Evolutionary conservation across 2,797 vertebrate species (phyloP).

Genomic region (Xenentodon cancila): DNA sequence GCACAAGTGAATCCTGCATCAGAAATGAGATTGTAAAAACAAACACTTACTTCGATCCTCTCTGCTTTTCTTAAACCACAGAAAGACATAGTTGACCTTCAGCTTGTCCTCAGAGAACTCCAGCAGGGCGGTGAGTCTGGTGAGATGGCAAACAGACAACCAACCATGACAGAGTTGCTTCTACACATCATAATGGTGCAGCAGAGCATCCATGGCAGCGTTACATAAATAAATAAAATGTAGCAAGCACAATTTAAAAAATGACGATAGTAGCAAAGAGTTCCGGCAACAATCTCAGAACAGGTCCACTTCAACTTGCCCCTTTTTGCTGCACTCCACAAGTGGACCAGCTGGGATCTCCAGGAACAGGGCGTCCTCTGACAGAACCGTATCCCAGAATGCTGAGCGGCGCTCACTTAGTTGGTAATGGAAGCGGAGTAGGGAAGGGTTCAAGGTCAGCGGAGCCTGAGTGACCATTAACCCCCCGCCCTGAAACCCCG

Average conservation of each 20-base stretch:
- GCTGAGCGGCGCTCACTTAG: slow-evolving; percentile 90
- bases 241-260: too few species aligned
- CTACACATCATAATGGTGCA: not conserved
- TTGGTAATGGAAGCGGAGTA: slow-evolving; percentile 93
- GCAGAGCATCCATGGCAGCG: too few species aligned
- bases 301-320: slow-evolving; percentile 88
- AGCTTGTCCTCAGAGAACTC: slow-evolving; percentile 97
- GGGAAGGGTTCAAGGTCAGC: slow-evolving; percentile 84
- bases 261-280: too few species aligned
- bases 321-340: slow-evolving; percentile 96
- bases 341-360: slow-evolving; percentile 91
- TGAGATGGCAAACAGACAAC: slow-evolving; percentile 12
- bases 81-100: slow-evolving; percentile 93
- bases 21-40: not conserved
- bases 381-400: slow-evolving; percentile 92
- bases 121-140: slow-evolving; percentile 92
- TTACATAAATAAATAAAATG: too few species aligned
- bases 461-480: slow-evolving; percentile 93
- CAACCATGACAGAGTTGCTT: slow-evolving; percentile 6
- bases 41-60: slow-evolving; percentile 95
- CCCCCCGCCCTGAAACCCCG: slow-evolving; percentile 86
- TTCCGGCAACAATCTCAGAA: too few species aligned
- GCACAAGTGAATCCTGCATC: too few species aligned
- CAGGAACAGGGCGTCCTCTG: slow-evolving; percentile 90
- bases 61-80: slow-evolving; percentile 96